phyloP scores from a whole-genome alignment of 2,113 vertebrate species.

The Nipponia nippon region DNA sequence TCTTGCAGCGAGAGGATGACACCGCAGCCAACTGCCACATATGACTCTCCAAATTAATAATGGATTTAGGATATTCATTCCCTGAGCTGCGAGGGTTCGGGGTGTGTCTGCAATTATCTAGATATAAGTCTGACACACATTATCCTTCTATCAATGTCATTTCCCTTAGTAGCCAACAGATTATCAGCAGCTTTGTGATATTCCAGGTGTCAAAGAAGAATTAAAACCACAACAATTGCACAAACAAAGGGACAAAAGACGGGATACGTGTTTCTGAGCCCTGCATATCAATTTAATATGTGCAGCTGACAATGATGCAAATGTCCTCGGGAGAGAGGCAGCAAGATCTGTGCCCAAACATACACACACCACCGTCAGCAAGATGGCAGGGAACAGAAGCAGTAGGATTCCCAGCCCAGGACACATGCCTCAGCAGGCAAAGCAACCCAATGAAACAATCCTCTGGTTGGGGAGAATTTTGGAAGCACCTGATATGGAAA shows the following conservation, averaged over 20 bases:
- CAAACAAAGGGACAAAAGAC: constrained; percentile 65
- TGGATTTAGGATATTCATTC: constrained; percentile 34
- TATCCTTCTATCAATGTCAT: constrained; percentile 61
- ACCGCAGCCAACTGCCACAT: background rate
- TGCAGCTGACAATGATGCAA: constrained; percentile 65
- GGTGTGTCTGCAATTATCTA: constrained; percentile 57
- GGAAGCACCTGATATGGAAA: constrained; percentile 66
- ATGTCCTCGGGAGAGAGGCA: constrained; percentile 55
- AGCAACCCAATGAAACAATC: constrained; percentile 61
- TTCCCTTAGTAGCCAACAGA: constrained; percentile 57
- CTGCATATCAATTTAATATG: constrained; percentile 66
- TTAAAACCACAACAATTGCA: constrained; percentile 60
- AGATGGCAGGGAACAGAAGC: constrained; percentile 62
- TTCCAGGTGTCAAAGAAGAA: constrained; percentile 72
- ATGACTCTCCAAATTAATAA: constrained; percentile 38
- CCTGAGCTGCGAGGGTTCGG: constrained; percentile 13
- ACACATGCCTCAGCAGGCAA: constrained; percentile 58
- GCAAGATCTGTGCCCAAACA: constrained; percentile 56
- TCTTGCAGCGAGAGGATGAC: background rate
- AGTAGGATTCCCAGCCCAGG: constrained; percentile 57
- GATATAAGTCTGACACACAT: constrained; percentile 49
- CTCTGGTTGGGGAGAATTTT: constrained; percentile 59
- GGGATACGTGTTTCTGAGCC: constrained; percentile 57
- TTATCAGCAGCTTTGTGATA: constrained; percentile 66
- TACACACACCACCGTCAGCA: constrained; percentile 49